Evolutionary conservation across 2,888 invertebrate genomes (phyloP), one percentile per base, ranked within the genome.

Genomic region (Cantharis flavilabris): DNA sequence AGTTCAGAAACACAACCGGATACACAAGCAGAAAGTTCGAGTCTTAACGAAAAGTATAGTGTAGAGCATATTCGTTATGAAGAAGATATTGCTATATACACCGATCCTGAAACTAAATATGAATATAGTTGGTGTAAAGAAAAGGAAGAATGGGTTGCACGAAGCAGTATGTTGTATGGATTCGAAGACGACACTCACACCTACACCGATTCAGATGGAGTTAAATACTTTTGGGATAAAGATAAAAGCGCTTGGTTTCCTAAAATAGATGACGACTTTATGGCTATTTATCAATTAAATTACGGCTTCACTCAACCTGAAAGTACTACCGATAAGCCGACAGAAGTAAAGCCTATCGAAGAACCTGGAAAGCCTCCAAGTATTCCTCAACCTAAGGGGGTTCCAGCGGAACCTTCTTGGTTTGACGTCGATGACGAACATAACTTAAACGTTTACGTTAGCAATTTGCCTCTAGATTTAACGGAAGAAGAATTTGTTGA

Each of bases 361-460:
- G 78, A 81, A 71, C 63, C 80, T 18, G 82, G 81, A 75, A 65
- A 81, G 63, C 83, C 79, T 70, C 5, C 75, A 74, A 28, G 9
- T 30, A 86, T 85, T 10, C 83, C 86, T 71, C 90, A 91, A 83
- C 87, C 90, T 72, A 92, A 92, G 84, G 88, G 89, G 10, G 72
- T 70, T 9, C 86, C 88, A 3, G 90, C 90, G 28, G 90, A 90
- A 79, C 90, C 88, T 23, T 87, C 84, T 77, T 99, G 99, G 99
- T 98, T 99, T 89, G 95, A 99, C 80, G 90, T 97, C 30, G 93
- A 96, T 79, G 95, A 97, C 76, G 92, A 93, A 23, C 93, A 94
- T 84, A 98, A 97, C 86, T 98, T 97, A 2, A 98, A 97, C 88
- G 97, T 99, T 0, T 99, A 99, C 89, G 97, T 99, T 3, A 94